These are phyloP conservation scores for Hemibagrus wyckioides DNA, from an alignment of 2,113 vertebrate genomes.

Conservation along the genomic window DNA sequence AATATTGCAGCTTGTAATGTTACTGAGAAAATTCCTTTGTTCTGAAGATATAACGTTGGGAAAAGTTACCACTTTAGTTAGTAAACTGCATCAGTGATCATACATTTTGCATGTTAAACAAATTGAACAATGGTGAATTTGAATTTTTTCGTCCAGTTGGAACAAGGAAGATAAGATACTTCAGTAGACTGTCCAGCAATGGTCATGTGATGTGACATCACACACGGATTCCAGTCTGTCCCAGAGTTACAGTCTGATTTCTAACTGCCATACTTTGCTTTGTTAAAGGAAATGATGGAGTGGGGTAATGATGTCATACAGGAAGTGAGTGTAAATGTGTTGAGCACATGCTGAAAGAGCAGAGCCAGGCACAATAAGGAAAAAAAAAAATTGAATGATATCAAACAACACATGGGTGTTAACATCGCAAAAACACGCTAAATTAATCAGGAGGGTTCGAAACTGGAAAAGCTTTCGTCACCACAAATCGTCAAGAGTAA, in stretches of 20 bases:
- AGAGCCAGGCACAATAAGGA: background rate
- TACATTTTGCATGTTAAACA: background rate
- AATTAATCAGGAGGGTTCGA: constrained; percentile 4
- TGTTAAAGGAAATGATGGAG: constrained; percentile 1
- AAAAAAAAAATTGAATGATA: background rate
- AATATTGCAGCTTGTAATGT: background rate
- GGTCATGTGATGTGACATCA: background rate
- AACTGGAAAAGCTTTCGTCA: background rate
- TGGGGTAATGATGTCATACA: background rate
- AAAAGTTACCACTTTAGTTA: too few relatives aligned
- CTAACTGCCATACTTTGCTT: background rate
- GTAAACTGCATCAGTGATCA: background rate
- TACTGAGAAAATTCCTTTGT: background rate
- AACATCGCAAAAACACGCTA: background rate
- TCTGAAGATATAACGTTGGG: background rate
- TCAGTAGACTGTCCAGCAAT: background rate
- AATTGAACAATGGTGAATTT: background rate
- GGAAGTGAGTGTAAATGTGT: constrained; percentile 6
- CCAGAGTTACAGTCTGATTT: background rate
- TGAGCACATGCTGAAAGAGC: background rate
- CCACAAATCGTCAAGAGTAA: background rate
- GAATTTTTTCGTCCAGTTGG: background rate
- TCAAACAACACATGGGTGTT: constrained; percentile 9
- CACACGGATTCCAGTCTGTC: background rate
- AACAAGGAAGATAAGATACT: background rate